Evolutionary conservation across 2,888 invertebrate genomes (phyloP), one percentile per base, ranked within the genome.

Genomic region (Drosophila kanekoi): DNA sequence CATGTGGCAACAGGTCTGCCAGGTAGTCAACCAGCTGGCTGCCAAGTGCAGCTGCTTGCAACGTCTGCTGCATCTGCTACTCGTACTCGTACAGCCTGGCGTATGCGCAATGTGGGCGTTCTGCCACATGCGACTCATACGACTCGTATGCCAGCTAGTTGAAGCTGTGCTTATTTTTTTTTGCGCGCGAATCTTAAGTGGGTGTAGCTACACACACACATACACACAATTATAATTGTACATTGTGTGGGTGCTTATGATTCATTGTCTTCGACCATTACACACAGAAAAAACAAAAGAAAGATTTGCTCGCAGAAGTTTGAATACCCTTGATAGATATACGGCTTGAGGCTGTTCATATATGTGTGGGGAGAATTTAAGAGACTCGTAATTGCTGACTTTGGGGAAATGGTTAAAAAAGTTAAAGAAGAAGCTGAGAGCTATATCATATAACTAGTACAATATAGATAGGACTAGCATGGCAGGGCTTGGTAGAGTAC

Each of bases 51-150:
- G 56, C 44, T 28, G 35, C 11, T 20, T 10, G 48, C 48, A 49
- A n/a, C 18, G 35, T 48, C 20, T 38, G 51, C 38, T 53, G 40
- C 65, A 58, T 35, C 57, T 52, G 71, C 80, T 10, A 40, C 51
- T n/a, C 38, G 41, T 13, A 13, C 38, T 41, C 37, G 54, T 47
- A 78, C 49, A 45, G 8, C 76, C 48, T 43, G 88, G 82, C 88
- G 88, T 79, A 80, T 80, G 69, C 63, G 81, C 81, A 78, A 78
- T 81, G 77, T 77, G 64, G 77, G 77, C 77, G 77, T 52, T 33
- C 40, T 72, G 53, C 59, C 69, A 61, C 28, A 68, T 45, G 40
- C 28, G 28, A 28, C 2, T 28, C 28, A 28, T 28, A 65, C 52
- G 51, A 16, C 52, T 56, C 45, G 28, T 61, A 66, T 67, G 66